A percentile compares a stretch with the other conserved stretches of the same genome.
These are phyloP conservation scores for Hippoglossus hippoglossus DNA, from an alignment of 2,797 vertebrate genomes.

Conservation along the genomic window DNA sequence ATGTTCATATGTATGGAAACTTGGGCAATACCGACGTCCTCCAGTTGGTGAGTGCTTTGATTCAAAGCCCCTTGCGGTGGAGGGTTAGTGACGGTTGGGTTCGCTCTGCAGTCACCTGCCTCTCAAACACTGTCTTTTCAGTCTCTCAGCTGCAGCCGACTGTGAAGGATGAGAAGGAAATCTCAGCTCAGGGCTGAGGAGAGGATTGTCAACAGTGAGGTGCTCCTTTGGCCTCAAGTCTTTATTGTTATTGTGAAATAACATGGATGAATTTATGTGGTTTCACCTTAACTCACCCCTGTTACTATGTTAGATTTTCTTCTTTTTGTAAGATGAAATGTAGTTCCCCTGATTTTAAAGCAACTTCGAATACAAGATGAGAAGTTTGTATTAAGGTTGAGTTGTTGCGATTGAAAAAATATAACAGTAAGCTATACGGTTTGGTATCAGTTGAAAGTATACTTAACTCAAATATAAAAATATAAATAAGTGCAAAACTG, in stretches of 20 bases:
- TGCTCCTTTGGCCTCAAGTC: constrained; percentile 6
- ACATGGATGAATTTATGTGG: constrained; percentile 18
- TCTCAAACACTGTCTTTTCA: constrained; percentile 28
- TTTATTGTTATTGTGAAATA: constrained; percentile 14
- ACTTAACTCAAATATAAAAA: no score
- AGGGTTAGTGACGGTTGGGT: constrained; percentile 45
- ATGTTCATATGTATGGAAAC: constrained; percentile 49
- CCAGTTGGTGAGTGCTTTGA: constrained; percentile 25
- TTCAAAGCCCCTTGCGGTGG: constrained; percentile 21
- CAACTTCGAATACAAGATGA: background rate
- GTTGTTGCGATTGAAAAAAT: background rate
- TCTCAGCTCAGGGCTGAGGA: constrained; percentile 23
- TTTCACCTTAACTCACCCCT: background rate
- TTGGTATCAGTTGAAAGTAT: no score
- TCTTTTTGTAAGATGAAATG: background rate
- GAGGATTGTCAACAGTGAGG: background rate
- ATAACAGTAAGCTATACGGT: no score
- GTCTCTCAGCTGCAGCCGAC: constrained; percentile 26
- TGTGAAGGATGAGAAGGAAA: constrained; percentile 44
- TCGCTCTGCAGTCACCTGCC: constrained; percentile 40
- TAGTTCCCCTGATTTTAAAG: background rate
- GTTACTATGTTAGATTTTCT: no score
- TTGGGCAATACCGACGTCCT: constrained; percentile 26
- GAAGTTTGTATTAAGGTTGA: background rate
- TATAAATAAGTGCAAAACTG: no score